phyloP scores from a whole-genome alignment of 2,113 vertebrate genomes.

The Rostratula benghalensis region DNA sequence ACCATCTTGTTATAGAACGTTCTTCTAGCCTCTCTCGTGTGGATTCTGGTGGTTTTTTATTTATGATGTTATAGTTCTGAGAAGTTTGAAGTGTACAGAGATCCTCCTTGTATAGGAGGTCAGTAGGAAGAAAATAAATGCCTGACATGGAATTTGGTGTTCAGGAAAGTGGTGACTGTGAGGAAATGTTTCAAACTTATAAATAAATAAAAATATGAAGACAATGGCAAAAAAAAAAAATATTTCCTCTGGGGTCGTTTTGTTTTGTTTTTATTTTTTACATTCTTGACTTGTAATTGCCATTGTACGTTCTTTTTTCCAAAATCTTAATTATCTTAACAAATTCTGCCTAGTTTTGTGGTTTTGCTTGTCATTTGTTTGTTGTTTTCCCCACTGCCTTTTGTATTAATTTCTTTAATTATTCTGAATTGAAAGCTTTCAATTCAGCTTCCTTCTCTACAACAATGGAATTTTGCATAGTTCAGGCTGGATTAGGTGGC shows the following conservation, averaged over 20 bases:
- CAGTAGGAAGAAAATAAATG: neutral
- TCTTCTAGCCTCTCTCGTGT: neutral
- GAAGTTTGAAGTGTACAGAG: neutral
- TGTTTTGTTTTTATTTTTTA: neutral
- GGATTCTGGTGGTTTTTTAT: neutral
- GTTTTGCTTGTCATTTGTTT: neutral
- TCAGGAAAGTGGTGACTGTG: neutral
- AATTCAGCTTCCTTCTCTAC: neutral
- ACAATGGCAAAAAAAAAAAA: neutral
- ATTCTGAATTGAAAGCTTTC: neutral
- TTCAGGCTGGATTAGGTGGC: neutral
- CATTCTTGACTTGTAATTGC: neutral
- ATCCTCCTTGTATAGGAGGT: neutral
- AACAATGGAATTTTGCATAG: neutral
- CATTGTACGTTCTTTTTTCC: neutral
- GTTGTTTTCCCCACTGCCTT: neutral
- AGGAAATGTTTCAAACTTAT: neutral
- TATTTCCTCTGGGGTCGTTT: neutral
- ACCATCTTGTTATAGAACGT: neutral
- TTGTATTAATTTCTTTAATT: neutral
- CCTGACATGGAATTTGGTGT: neutral
- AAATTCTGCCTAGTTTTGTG: neutral
- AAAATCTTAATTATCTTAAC: neutral
- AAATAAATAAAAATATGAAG: neutral
- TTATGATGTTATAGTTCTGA: neutral